These are phyloP conservation scores for Muscicapa comitata DNA, from an alignment of 2,797 vertebrate species.

Conservation along the genomic window DNA sequence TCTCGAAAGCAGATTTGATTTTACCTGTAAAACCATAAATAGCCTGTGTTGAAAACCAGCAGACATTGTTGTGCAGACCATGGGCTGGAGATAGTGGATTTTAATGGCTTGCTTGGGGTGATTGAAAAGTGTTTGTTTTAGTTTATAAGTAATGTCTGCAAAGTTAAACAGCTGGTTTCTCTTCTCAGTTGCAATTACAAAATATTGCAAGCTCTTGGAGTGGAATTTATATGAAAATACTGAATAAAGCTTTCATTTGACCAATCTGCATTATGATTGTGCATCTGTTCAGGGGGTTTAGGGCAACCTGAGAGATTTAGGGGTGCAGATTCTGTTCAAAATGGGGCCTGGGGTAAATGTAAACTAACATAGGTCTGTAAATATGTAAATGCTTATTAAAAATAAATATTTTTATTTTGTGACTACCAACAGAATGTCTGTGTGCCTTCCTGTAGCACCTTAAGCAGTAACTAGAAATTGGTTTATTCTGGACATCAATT, in stretches of 20 bases:
- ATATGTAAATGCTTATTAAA: neutral
- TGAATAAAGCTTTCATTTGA: conserved; percentile 41
- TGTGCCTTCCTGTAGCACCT: neutral
- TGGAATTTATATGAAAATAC: neutral
- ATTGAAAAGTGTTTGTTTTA: neutral
- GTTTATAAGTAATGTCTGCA: neutral
- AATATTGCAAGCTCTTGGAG: neutral
- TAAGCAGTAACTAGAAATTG: neutral
- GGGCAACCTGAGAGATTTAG: neutral
- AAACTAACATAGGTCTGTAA: neutral
- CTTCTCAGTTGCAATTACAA: neutral
- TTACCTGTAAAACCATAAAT: neutral
- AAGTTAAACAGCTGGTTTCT: neutral
- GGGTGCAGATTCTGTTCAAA: neutral
- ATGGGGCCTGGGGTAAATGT: neutral
- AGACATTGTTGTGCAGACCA: neutral
- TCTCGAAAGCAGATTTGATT: neutral
- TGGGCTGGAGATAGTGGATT: neutral
- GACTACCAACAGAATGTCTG: neutral
- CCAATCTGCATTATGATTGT: accelerated
- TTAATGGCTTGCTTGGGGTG: neutral
- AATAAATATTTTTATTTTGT: neutral
- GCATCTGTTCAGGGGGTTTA: neutral
- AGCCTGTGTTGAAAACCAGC: neutral
- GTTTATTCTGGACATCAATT: neutral